Conservation (phyloP, 2,797 vertebrate genomes). For the Hypotaenidia okinawae region DNA sequence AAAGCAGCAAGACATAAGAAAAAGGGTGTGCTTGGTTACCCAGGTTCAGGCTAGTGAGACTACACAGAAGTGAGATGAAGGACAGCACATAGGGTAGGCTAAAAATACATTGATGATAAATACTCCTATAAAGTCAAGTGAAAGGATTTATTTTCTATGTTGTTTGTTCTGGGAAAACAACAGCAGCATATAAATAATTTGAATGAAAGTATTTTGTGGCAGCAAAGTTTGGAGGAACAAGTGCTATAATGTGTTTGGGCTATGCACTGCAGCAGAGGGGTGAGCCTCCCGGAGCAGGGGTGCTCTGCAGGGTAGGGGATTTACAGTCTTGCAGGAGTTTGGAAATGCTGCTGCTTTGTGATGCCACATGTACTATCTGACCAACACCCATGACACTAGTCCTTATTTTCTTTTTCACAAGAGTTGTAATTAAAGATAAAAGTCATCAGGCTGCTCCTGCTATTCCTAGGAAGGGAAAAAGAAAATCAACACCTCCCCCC, state of each 20-base stretch:
- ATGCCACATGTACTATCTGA: background rate
- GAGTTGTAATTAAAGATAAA: slow-evolving; percentile 22
- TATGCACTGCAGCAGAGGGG: background rate
- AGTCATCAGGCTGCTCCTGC: background rate
- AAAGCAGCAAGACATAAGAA: slow-evolving; percentile 36
- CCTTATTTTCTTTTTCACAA: slow-evolving; percentile 7
- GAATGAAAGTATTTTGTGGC: background rate
- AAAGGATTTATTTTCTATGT: background rate
- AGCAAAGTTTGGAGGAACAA: background rate
- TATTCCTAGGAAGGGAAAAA: background rate
- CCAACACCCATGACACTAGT: background rate
- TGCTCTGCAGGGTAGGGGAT: background rate
- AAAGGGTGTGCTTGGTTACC: background rate
- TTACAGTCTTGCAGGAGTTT: background rate
- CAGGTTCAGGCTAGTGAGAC: background rate
- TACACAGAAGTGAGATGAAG: background rate
- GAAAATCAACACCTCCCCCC: too few relatives aligned
- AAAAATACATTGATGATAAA: background rate
- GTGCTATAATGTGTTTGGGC: background rate
- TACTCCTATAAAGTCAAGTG: background rate
- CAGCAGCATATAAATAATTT: background rate
- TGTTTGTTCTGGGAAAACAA: background rate
- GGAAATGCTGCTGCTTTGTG: background rate
- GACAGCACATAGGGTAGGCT: background rate
- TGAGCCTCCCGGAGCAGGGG: background rate